Evolutionary conservation across 2,888 invertebrate genomes (phyloP).

Genomic region (Drosophila birchii): DNA sequence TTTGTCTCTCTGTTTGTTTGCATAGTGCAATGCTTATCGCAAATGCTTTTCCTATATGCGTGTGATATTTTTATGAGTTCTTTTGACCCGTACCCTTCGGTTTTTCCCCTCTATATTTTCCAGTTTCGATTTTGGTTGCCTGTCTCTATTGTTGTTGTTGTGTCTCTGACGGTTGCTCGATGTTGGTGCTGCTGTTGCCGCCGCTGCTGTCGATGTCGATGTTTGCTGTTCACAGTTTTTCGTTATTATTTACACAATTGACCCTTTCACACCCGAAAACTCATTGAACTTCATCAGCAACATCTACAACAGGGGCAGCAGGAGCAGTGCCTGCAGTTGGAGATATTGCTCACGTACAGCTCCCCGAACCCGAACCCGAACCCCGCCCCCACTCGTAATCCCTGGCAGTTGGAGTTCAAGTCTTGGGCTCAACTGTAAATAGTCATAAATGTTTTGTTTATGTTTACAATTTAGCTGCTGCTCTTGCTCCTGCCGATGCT

Average conservation of each 20-base stretch:
- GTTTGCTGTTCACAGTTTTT: constrained; percentile 77
- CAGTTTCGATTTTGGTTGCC: constrained; percentile 58
- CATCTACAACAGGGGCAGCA: constrained; percentile 30
- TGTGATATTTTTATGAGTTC: constrained; percentile 73
- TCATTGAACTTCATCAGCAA: constrained; percentile 74
- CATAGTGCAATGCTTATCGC: constrained; percentile 75
- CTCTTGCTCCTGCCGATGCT: constrained; percentile 53
- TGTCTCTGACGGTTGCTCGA: constrained; percentile 6
- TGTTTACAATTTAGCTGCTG: constrained; percentile 76
- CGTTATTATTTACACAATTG: constrained; percentile 78
- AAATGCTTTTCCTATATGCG: constrained; percentile 65
- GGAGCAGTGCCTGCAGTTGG: constrained; percentile 13
- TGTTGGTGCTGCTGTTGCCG: constrained; percentile 19
- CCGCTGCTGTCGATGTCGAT: constrained; percentile 27
- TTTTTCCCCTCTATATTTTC: constrained; percentile 2
- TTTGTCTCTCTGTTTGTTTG: constrained; percentile 53
- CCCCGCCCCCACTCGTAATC: constrained; percentile 4
- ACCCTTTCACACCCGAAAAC: constrained; percentile 76
- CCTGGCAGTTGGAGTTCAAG: constrained; percentile 37
- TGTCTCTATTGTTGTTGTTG: constrained; percentile 20
- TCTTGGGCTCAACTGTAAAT: constrained; percentile 71
- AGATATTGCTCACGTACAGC: constrained; percentile 58
- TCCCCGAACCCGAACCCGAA: neutral
- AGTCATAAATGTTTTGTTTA: constrained; percentile 80
- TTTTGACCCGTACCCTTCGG: constrained; percentile 23